Percentiles rank a stretch among this genome's conserved stretches.
phyloP scores from a whole-genome alignment of 1,140 invertebrate species.

The Homarus americanus region DNA sequence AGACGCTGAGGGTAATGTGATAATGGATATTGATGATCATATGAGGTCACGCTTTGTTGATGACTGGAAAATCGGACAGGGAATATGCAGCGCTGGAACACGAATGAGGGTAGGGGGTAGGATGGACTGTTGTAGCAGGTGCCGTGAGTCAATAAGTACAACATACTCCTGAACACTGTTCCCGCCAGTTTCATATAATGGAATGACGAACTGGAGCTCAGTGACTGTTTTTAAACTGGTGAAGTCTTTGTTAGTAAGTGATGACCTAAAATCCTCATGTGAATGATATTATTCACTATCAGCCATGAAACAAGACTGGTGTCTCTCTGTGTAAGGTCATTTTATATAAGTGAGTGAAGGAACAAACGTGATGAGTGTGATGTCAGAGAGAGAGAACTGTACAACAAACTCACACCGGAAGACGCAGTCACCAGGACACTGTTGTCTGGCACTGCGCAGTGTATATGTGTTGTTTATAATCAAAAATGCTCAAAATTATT shows the following conservation, averaged over 20 bases:
- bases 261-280: background rate
- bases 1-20: background rate
- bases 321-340: background rate
- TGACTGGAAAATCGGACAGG: background rate
- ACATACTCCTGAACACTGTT: background rate
- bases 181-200: background rate
- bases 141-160: background rate
- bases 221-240: background rate
- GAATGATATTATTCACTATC: background rate
- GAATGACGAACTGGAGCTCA: background rate
- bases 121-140: background rate
- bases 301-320: background rate
- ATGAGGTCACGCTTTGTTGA: background rate
- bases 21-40: background rate
- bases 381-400: background rate
- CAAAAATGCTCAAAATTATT: constrained; percentile 51
- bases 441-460: background rate
- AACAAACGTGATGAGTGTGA: background rate
- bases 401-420: background rate
- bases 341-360: background rate
- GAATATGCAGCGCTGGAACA: background rate
- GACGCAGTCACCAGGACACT: background rate
- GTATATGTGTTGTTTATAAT: background rate
- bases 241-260: background rate
- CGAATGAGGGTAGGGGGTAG: background rate